A percentile compares a stretch with the other conserved stretches of the same genome.
phyloP scores from a whole-genome alignment of 92 coral and sea anemone genomes.

The Zoanthus sansibaricus region DNA sequence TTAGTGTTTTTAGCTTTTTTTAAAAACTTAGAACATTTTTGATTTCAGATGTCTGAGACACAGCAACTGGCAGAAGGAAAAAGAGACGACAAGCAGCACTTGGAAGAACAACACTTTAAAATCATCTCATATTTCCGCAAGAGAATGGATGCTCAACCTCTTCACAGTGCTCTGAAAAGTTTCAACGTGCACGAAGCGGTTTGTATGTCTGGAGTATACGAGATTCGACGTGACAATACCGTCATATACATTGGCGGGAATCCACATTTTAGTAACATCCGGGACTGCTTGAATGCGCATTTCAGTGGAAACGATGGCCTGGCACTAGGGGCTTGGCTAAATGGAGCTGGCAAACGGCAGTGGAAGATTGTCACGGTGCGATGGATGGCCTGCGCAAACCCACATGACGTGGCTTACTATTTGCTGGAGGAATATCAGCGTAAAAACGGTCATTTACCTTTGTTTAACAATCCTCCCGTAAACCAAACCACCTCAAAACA shows the following conservation, averaged over 20 bases:
- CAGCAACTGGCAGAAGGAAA: slow-evolving; percentile 3
- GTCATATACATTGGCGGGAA: slow-evolving; percentile 99
- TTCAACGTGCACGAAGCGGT: slow-evolving; percentile 93
- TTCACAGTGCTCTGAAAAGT: slow-evolving; percentile 90
- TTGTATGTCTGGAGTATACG: slow-evolving; percentile 95
- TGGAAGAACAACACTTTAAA: slow-evolving; percentile 73
- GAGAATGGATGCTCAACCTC: slow-evolving; percentile 76
- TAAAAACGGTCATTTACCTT: slow-evolving; percentile 80
- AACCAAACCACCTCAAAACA: background rate
- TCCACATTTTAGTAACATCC: slow-evolving; percentile 96
- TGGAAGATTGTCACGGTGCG: slow-evolving; percentile 87
- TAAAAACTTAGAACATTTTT: background rate
- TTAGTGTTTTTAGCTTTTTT: background rate
- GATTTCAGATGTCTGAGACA: slow-evolving; percentile 20
- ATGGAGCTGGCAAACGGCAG: slow-evolving; percentile 78
- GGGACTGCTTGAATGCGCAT: slow-evolving; percentile 98
- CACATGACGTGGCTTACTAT: slow-evolving; percentile 96
- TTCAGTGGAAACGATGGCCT: slow-evolving; percentile 99
- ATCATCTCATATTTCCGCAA: slow-evolving; percentile 73
- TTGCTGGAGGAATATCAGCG: slow-evolving; percentile 90
- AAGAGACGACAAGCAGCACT: slow-evolving; percentile 41
- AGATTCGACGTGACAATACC: slow-evolving; percentile 71
- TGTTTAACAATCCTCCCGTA: slow-evolving; percentile 84
- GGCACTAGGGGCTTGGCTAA: slow-evolving; percentile 92
- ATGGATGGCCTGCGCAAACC: slow-evolving; percentile 92